Conservation (phyloP, 2,888 invertebrate species). For the Smittia sp. region DNA sequence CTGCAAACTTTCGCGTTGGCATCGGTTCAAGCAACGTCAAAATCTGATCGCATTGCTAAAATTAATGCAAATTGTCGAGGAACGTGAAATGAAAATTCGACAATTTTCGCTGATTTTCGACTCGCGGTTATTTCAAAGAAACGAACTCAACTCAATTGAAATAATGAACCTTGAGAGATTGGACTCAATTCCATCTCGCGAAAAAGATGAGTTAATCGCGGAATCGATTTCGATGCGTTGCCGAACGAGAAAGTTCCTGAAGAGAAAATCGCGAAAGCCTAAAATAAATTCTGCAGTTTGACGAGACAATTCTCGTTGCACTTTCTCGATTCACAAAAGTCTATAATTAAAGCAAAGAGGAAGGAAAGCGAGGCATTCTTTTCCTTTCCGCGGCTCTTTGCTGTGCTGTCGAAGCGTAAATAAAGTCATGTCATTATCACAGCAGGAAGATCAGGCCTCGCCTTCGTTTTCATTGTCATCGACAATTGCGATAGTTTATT, state of each 20-base stretch:
- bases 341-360: background rate
- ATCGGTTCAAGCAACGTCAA: too few relatives aligned
- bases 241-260: background rate
- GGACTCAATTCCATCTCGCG: background rate
- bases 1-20: background rate
- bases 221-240: background rate
- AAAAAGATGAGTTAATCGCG: background rate
- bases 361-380: background rate
- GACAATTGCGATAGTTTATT: constrained; percentile 1
- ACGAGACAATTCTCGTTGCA: background rate
- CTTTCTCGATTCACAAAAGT: background rate
- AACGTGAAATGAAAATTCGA: background rate
- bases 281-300: background rate
- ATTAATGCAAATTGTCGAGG: background rate
- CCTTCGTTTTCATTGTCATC: constrained; percentile 21
- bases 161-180: constrained; percentile 1
- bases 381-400: background rate
- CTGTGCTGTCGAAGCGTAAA: constrained; percentile 5
- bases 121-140: background rate
- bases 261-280: background rate
- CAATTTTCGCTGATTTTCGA: background rate
- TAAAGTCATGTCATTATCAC: constrained; percentile 18
- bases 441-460: constrained; percentile 13
- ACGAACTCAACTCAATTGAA: background rate
- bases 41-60: background rate